Evolutionary conservation across 2,888 invertebrate genomes (phyloP).

Genomic region (Limulus polyphemus): DNA sequence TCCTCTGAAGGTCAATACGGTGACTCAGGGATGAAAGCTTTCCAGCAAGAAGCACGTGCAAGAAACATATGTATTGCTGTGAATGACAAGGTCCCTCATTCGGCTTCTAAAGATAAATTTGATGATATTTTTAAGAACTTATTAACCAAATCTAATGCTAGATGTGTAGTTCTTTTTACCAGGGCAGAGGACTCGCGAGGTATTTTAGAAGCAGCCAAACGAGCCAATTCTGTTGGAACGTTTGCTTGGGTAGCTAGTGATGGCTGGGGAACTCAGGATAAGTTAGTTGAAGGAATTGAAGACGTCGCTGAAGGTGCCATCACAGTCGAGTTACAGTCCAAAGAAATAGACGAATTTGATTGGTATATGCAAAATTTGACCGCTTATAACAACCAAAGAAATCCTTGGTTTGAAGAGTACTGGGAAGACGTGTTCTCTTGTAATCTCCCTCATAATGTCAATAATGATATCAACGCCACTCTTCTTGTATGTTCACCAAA

Average conservation of each 20-base stretch:
- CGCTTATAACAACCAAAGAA: constrained; percentile 47
- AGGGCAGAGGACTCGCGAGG: constrained; percentile 57
- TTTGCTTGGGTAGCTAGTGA: constrained; percentile 50
- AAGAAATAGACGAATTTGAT: constrained; percentile 51
- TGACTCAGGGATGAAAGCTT: constrained; percentile 60
- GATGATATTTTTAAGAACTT: constrained; percentile 48
- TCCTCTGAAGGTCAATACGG: constrained; percentile 61
- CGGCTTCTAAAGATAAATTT: constrained; percentile 40
- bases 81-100: constrained; percentile 51
- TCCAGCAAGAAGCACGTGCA: constrained; percentile 52
- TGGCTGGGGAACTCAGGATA: constrained; percentile 55
- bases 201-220: constrained; percentile 47
- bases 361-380: constrained; percentile 52
- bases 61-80: constrained; percentile 59
- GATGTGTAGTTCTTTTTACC: constrained; percentile 58
- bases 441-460: constrained; percentile 29
- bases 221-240: constrained; percentile 33
- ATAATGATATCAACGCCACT: constrained; percentile 13
- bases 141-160: constrained; percentile 46
- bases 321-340: constrained; percentile 56
- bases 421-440: constrained; percentile 60
- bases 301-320: constrained; percentile 57
- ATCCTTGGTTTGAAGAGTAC: constrained; percentile 62
- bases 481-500: constrained; percentile 39
- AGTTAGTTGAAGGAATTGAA: constrained; percentile 51